These are phyloP conservation scores for Tuberolachnus salignus DNA, from an alignment of 2,888 invertebrate species.

Conservation along the genomic window DNA sequence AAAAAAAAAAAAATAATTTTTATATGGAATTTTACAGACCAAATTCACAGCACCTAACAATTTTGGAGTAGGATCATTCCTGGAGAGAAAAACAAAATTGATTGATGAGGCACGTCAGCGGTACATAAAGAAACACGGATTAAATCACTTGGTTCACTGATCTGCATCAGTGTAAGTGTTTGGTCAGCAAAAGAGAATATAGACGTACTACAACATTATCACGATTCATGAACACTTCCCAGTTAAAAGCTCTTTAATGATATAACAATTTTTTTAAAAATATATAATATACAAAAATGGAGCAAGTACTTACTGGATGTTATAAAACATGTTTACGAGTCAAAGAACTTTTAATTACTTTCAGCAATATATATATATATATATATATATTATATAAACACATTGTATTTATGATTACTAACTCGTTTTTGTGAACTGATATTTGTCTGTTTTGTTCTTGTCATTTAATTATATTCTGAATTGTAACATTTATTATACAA, in stretches of 20 bases:
- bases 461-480: background rate
- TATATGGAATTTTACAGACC: background rate
- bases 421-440: background rate
- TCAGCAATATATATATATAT: conserved; percentile 24
- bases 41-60: conserved; percentile 36
- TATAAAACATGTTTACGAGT: background rate
- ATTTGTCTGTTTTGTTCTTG: background rate
- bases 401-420: background rate
- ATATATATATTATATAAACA: background rate
- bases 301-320: conserved; percentile 34
- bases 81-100: conserved; percentile 78
- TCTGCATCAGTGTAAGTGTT: background rate
- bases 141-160: conserved; percentile 60
- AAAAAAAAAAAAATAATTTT: too few species aligned
- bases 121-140: conserved; percentile 79
- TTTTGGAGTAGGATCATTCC: conserved; percentile 66
- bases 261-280: background rate
- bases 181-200: background rate
- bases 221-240: background rate
- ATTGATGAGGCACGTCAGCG: conserved; percentile 77
- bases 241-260: background rate
- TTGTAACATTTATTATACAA: background rate
- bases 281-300: conserved; percentile 19
- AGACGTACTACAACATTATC: background rate
- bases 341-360: background rate